Conservation (phyloP, 1,140 invertebrate species). For the Propsilocerus akamusi region DNA sequence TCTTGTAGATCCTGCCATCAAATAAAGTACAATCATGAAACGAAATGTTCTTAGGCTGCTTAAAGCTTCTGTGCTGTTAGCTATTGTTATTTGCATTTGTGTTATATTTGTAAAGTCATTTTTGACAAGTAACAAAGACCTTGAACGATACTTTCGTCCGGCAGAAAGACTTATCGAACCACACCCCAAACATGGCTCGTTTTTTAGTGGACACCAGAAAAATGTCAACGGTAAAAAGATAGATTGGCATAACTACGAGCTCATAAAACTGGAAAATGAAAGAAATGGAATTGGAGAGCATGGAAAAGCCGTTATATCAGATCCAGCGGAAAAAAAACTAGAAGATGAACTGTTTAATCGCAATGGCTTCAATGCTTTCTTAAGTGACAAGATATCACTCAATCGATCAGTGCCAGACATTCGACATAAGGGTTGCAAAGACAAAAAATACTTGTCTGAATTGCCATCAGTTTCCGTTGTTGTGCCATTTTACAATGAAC, state of each 20-base stretch:
- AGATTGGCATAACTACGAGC: constrained; percentile 73
- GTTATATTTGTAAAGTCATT: too few species aligned
- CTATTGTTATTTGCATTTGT: too few species aligned
- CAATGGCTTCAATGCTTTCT: constrained; percentile 77
- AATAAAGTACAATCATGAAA: too few species aligned
- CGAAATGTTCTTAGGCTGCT: too few species aligned
- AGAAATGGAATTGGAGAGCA: constrained; percentile 55
- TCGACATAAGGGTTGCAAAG: constrained; percentile 52
- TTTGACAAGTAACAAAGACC: too few species aligned
- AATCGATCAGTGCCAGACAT: constrained; percentile 69
- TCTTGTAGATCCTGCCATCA: too few species aligned
- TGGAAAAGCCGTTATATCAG: constrained; percentile 42
- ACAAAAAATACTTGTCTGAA: constrained; percentile 52
- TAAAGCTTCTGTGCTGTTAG: too few species aligned
- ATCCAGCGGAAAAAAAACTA: constrained; percentile 30
- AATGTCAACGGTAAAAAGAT: constrained; percentile 27
- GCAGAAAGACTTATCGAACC: not conserved
- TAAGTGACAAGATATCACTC: constrained; percentile 75
- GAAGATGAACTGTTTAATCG: constrained; percentile 53
- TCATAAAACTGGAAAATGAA: constrained; percentile 45
- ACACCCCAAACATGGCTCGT: not conserved
- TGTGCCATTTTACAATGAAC: constrained; percentile 89
- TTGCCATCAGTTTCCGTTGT: constrained; percentile 72
- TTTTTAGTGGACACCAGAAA: not conserved
- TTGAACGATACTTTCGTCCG: not conserved